Percentiles rank a stretch among this genome's conserved stretches.
These are phyloP conservation scores for Australoheros scitulus DNA, from an alignment of 2,113 vertebrate species.

Conservation along the genomic window DNA sequence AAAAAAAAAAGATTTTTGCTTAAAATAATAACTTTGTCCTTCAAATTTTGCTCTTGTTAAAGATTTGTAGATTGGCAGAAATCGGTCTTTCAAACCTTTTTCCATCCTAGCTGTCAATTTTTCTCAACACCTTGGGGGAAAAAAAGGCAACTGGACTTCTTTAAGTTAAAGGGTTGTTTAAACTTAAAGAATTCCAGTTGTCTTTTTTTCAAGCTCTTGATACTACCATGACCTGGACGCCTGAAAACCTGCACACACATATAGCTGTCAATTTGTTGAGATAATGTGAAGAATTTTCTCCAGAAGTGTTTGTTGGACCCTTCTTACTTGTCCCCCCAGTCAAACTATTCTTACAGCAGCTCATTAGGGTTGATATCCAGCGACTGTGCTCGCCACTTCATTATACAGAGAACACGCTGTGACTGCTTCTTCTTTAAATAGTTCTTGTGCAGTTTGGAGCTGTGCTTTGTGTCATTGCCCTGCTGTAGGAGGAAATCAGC, in stretches of 20 bases:
- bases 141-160: too few relatives aligned
- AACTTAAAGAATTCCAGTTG: too few relatives aligned
- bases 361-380: neutral
- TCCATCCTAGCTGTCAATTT: neutral
- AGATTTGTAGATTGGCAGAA: neutral
- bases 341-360: neutral
- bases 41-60: neutral
- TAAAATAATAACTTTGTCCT: neutral
- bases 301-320: neutral
- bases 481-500: neutral
- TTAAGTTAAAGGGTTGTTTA: too few relatives aligned
- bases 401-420: neutral
- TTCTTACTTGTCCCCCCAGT: neutral
- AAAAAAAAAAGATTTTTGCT: neutral
- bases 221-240: too few relatives aligned
- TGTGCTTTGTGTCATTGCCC: slow-evolving; percentile 6
- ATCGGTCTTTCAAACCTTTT: neutral
- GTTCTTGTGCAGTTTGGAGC: neutral
- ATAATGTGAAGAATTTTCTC: neutral
- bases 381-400: neutral
- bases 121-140: too few relatives aligned
- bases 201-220: too few relatives aligned
- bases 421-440: slow-evolving; percentile 4
- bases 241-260: too few relatives aligned
- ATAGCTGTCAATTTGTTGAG: neutral